phyloP scores from a whole-genome alignment of 2,113 vertebrate genomes.

The Anas platyrhynchos region DNA sequence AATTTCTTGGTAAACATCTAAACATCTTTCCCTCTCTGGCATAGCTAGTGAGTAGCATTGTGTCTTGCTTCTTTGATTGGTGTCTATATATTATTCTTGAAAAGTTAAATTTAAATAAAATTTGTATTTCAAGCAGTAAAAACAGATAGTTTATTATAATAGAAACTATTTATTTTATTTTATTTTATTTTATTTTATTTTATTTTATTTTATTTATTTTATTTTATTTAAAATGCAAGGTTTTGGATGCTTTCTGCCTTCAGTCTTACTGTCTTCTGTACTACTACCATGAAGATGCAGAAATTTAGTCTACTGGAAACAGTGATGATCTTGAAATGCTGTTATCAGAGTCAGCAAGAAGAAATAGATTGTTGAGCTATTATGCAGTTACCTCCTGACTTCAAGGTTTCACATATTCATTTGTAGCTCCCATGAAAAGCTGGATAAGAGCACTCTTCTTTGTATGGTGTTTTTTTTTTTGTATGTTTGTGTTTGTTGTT shows the following conservation, averaged over 20 bases:
- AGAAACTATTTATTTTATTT: neutral
- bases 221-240: neutral
- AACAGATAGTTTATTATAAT: neutral
- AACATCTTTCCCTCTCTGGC: neutral
- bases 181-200: no score
- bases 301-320: neutral
- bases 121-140: neutral
- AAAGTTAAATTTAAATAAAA: neutral
- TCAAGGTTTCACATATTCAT: neutral
- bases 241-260: neutral
- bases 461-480: neutral
- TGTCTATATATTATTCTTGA: neutral
- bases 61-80: neutral
- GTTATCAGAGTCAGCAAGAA: neutral
- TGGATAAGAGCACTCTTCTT: neutral
- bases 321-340: neutral
- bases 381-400: neutral
- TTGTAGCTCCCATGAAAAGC: accelerated
- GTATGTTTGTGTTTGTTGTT: no score
- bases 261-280: neutral
- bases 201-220: no score
- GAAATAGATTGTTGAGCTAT: neutral
- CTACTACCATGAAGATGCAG: neutral
- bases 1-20: neutral
- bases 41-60: neutral